Percentiles rank a stretch among this genome's conserved stretches.
phyloP scores from a whole-genome alignment of 92 coral and sea anemone genomes.

The Phenganax stokvisi region DNA sequence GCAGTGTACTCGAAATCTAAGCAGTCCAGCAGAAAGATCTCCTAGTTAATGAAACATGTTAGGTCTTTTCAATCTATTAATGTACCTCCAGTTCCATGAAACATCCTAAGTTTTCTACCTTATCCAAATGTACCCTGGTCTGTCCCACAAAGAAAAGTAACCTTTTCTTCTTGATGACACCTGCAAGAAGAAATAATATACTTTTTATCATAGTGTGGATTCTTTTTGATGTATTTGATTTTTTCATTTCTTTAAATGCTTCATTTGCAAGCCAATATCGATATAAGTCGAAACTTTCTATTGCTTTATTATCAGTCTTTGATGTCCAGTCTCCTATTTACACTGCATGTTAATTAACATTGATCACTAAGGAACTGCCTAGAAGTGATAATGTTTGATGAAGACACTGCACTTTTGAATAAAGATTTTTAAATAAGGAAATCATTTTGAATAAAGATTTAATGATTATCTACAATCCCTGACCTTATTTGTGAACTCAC shows the following conservation, averaged over 20 bases:
- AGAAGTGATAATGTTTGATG: no score
- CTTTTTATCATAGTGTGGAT: background rate
- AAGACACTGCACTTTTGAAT: no score
- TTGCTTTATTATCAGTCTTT: background rate
- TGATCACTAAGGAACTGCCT: no score
- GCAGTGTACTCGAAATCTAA: background rate
- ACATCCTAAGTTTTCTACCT: constrained; percentile 77
- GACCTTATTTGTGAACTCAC: constrained; percentile 25
- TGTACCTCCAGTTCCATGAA: constrained; percentile 97
- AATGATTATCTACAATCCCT: no score
- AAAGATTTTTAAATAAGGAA: no score
- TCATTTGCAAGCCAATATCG: background rate
- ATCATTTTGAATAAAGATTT: no score
- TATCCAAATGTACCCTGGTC: constrained; percentile 90
- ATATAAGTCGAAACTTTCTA: background rate
- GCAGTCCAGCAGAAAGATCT: background rate
- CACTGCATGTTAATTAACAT: no score
- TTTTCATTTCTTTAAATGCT: background rate
- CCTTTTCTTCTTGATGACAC: constrained; percentile 75
- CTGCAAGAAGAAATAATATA: constrained; percentile 31
- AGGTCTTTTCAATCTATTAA: background rate
- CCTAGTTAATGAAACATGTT: background rate
- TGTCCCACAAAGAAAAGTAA: constrained; percentile 81
- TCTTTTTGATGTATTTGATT: background rate
- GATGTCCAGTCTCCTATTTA: no score